These are phyloP conservation scores for Oreohelix idahoensis DNA, from an alignment of 1,140 invertebrate genomes.

Conservation along the genomic window DNA sequence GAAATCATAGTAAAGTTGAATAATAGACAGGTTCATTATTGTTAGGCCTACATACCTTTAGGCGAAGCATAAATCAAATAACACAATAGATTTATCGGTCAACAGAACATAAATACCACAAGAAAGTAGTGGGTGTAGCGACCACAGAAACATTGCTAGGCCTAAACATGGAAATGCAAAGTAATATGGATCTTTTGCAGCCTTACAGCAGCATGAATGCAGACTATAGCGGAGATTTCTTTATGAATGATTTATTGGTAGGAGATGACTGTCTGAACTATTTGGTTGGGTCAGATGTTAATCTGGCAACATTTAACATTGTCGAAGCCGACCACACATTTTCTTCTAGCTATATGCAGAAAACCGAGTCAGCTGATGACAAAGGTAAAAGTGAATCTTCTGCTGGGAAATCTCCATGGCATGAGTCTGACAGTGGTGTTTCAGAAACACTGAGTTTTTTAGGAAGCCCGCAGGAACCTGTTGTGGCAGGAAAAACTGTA, in stretches of 20 bases:
- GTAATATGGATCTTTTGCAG: background rate
- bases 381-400: background rate
- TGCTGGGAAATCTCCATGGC: constrained; percentile 57
- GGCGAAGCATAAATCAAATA: no score
- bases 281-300: background rate
- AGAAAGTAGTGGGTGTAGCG: no score
- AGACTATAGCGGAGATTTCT: background rate
- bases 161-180: constrained; percentile 12
- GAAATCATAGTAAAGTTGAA: no score
- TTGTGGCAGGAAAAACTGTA: background rate
- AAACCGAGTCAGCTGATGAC: background rate
- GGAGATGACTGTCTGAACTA: background rate
- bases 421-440: constrained; percentile 63
- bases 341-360: background rate
- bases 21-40: no score
- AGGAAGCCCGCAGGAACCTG: background rate
- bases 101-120: no score
- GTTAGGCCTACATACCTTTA: no score
- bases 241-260: background rate
- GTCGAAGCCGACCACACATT: background rate
- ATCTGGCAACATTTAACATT: background rate
- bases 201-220: background rate
- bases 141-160: no score
- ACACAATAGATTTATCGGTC: no score
- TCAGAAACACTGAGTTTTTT: constrained; percentile 39